phyloP scores from a whole-genome alignment of 2,113 vertebrate genomes.

The Agelaius tricolor region DNA sequence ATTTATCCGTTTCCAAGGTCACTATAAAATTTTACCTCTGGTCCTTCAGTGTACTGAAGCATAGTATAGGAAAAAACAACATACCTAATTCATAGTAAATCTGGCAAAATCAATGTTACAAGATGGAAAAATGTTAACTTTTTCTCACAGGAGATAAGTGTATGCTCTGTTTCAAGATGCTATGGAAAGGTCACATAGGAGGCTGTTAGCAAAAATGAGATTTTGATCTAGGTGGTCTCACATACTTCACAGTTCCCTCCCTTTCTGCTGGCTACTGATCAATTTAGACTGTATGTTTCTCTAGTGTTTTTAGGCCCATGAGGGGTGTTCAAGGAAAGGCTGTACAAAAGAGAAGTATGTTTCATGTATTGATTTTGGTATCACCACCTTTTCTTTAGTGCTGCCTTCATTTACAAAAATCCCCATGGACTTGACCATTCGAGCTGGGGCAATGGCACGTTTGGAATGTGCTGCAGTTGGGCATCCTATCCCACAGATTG shows the following conservation, averaged over 20 bases:
- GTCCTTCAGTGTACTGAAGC: not conserved
- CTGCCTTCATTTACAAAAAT: slow-evolving; percentile 93
- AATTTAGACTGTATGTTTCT: not conserved
- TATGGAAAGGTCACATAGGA: not conserved
- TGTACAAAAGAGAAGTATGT: not conserved
- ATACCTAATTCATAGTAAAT: not conserved
- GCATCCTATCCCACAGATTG: slow-evolving; percentile 92
- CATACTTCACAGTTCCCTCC: not conserved
- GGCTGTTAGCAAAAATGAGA: not conserved
- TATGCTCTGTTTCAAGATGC: not conserved
- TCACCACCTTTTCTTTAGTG: slow-evolving; percentile 76
- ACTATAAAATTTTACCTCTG: not conserved
- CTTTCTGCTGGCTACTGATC: not conserved
- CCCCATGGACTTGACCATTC: slow-evolving; percentile 93
- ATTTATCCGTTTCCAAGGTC: not conserved
- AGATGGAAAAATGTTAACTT: not conserved
- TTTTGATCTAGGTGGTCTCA: not conserved
- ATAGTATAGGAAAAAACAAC: not conserved
- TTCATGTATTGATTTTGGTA: not conserved
- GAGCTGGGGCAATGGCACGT: slow-evolving; percentile 88
- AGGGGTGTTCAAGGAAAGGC: not conserved
- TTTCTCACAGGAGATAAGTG: not conserved
- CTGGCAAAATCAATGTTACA: not conserved
- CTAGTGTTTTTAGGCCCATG: not conserved
- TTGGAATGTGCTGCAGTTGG: slow-evolving; percentile 92